Base-by-base conservation (phyloP, 2,888 invertebrate genomes). In the Drosophila quasianomalipes region DNA sequence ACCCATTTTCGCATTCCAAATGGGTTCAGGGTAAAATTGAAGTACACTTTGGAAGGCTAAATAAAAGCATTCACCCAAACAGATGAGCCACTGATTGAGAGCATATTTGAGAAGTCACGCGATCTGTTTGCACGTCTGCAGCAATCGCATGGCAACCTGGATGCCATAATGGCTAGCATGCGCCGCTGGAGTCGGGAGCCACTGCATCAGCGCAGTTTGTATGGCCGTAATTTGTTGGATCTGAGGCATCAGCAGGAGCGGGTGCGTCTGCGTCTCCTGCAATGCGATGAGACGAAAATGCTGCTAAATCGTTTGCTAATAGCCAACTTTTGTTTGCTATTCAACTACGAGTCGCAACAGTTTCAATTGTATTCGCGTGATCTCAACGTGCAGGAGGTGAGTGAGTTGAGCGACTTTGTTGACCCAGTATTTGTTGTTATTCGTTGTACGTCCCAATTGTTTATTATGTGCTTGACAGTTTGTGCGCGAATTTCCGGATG, bases 181-280 rank as follows among this genome's bases (percentile, higher is more conserved):
- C 94, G 95, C 0, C 94, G 94, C 0, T 98, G 98, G 97, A 96
- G 96, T 14, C 94, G 95, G 74, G 92, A 94, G 53, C 97, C 98
- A 0, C 93, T 98, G 47, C 96, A 97, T 92, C 95, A 96, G 90
- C 94, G 98, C n/a, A 96, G 96, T 88, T 78, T 85, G 4, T 92
- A 90, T 39, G 91, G 92, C 0, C 90, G 91, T 37, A 92, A 91
- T 74, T 70, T 92, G 26, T 76, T 93, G 28, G 92, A 93, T 53
- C 72, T 93, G 65, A 85, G 85, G 7, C 86, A 92, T 41, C 93
- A 93, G 64, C 85, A 90, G 63, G 91, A 91, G n/a, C 90, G 91
- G 7, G 74, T 93, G 30, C 85, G 89, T 2, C 74, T 79, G 14
- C 92, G 92, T 1, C 64, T 91, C 4, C 64, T 88, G 22, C 90